phyloP scores from a whole-genome alignment of 2,113 vertebrate genomes.

The Lota lota region DNA sequence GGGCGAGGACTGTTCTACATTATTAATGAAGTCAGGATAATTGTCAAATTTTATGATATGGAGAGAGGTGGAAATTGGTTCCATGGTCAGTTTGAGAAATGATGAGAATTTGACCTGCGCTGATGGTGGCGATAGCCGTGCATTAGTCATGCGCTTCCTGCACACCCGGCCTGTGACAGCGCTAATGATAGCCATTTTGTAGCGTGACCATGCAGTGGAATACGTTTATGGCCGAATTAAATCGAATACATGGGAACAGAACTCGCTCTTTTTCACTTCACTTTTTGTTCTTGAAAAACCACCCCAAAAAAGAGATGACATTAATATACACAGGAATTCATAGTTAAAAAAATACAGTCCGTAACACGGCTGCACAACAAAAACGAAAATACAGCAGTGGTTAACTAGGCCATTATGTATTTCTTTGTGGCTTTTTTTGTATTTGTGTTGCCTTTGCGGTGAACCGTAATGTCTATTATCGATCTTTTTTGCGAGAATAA shows the following conservation, averaged over 20 bases:
- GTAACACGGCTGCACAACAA: no score
- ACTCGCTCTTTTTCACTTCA: conserved; percentile 56
- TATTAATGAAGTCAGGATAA: conserved; percentile 92
- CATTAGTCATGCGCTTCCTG: conserved; percentile 88
- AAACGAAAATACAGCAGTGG: no score
- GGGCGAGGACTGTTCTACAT: conserved; percentile 81
- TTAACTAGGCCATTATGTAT: no score
- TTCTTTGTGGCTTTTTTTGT: no score
- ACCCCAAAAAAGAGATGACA: no score
- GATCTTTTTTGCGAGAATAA: no score
- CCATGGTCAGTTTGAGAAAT: conserved; percentile 94
- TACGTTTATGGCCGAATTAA: conserved; percentile 79
- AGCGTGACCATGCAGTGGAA: conserved; percentile 81
- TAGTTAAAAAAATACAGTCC: no score
- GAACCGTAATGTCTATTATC: no score
- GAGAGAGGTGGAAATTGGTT: conserved; percentile 87
- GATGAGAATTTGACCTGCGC: conserved; percentile 80
- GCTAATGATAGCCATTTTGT: conserved; percentile 92
- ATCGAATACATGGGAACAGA: conserved; percentile 74
- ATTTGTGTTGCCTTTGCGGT: no score
- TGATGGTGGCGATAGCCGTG: conserved; percentile 76
- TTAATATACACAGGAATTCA: no score
- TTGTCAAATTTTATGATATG: conserved; percentile 90
- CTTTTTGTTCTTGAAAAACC: background rate
- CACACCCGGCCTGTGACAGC: conserved; percentile 80